Evolutionary conservation across 2,888 invertebrate genomes (phyloP).

Genomic region (Calameuta idolon): DNA sequence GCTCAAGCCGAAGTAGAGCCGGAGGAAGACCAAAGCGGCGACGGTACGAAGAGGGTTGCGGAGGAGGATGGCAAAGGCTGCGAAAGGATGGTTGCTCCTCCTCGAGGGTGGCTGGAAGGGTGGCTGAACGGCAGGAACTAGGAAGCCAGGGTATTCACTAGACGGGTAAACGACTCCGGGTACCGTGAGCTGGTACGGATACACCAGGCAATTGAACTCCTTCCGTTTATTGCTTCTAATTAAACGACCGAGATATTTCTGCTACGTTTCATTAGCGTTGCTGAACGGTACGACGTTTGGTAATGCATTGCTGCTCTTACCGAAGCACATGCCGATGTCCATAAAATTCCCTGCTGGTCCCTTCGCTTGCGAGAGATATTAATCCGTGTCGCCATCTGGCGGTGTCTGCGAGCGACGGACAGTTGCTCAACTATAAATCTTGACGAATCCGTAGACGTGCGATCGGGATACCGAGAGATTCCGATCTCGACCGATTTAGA

Average conservation of each 20-base stretch:
- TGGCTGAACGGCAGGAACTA: slow-evolving; percentile 25
- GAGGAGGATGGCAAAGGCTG: slow-evolving; percentile 26
- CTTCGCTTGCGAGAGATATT: neutral
- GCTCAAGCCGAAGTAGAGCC: neutral
- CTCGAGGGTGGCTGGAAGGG: slow-evolving; percentile 14
- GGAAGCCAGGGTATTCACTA: slow-evolving; percentile 36
- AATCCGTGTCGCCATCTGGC: slow-evolving; percentile 1
- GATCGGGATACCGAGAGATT: neutral
- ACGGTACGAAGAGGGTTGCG: slow-evolving; percentile 15
- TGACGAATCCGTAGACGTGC: neutral
- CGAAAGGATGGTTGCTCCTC: slow-evolving; percentile 18
- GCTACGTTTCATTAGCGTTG: slow-evolving; percentile 62
- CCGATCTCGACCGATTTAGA: neutral
- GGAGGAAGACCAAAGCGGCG: slow-evolving; percentile 12
- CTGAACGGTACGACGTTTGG: slow-evolving; percentile 46
- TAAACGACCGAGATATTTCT: slow-evolving; percentile 64
- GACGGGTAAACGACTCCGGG: slow-evolving; percentile 45
- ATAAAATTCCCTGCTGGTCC: slow-evolving; percentile 4
- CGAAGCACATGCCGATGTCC: slow-evolving; percentile 9
- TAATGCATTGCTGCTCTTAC: slow-evolving; percentile 42
- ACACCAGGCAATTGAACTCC: slow-evolving; percentile 60
- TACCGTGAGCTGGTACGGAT: slow-evolving; percentile 43
- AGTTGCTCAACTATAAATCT: neutral
- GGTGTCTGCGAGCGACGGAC: neutral
- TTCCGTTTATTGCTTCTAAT: slow-evolving; percentile 64